Conservation (phyloP, 1,140 invertebrate genomes). For the Formica exsecta region DNA sequence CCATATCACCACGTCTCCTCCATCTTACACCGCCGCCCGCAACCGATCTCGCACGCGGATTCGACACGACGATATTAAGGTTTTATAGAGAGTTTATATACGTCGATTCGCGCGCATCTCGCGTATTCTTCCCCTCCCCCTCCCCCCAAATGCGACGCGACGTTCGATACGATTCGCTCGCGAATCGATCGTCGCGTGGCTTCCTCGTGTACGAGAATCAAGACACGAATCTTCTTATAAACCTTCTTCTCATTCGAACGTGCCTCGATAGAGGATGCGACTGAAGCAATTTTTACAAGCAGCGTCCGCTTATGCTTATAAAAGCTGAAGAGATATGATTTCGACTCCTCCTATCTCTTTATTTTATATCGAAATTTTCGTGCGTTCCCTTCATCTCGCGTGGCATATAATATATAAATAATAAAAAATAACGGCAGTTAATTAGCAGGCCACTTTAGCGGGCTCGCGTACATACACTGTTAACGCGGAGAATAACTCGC, state of each 20-base stretch:
- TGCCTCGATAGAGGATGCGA: too few relatives aligned
- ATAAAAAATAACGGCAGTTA: slow-evolving; percentile 84
- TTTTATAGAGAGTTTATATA: slow-evolving; percentile 71
- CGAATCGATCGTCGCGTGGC: not conserved
- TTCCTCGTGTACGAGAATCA: not conserved
- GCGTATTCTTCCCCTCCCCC: too few relatives aligned
- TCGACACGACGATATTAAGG: slow-evolving; percentile 67
- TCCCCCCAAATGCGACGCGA: not conserved
- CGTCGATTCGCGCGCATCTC: slow-evolving; percentile 34
- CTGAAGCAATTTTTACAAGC: too few relatives aligned
- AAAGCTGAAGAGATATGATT: too few relatives aligned
- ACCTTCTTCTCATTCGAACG: too few relatives aligned
- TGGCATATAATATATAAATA: too few relatives aligned
- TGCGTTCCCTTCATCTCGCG: not conserved
- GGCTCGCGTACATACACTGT: slow-evolving; percentile 77
- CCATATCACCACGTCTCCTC: slow-evolving; percentile 33
- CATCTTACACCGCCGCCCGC: slow-evolving; percentile 49
- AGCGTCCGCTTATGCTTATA: too few relatives aligned
- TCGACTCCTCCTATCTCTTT: too few relatives aligned
- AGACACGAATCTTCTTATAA: not conserved
- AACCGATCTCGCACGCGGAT: slow-evolving; percentile 65
- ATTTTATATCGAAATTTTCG: slow-evolving; percentile 2
- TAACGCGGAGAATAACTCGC: slow-evolving; percentile 81
- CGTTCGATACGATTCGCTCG: not conserved
- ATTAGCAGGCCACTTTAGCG: slow-evolving; percentile 83